Evolutionary conservation across 2,113 vertebrate species (phyloP), one percentile per base, ranked within the genome.

Genomic region (Laterallus jamaicensis): DNA sequence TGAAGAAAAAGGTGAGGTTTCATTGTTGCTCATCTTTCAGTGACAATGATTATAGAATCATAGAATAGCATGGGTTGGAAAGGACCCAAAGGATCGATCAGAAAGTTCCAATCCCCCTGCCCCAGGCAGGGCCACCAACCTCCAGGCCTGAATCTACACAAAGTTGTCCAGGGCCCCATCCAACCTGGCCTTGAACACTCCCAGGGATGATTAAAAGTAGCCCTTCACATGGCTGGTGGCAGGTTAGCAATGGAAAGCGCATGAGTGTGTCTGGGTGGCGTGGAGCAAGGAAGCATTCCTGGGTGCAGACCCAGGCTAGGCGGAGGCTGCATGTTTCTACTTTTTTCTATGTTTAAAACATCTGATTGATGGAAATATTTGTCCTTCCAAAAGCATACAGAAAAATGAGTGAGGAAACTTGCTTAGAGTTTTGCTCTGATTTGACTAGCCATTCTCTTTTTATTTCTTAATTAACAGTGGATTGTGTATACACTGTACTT

Each of bases 281-380:
- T 67, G 31, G 35, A 66, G 40, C 17, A 44, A 67, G 47, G 47
- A 76, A 40, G 17, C 1, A 6, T 24, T 55, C 22, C 6, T 31
- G 39, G 14, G 4, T 16, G 10, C 2, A 1, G 16, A 22, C 32
- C 8, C 25, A 24, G 26, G 12, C 37, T 0, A 1, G 15, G 15
- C 4, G 0, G 4, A 26, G 14, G 35, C 47, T 12, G 3, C 15
- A 22, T 16, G 6, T 69, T 66, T 31, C n/a, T 42, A 2, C 17
- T 50, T 50, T 50, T 50, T 50, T 24, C 49, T 50, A 37, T 56
- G 52, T 88, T 75, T 47, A 37, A 83, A 91, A 37, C 7, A 31
- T 5, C 6, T 69, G 16, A 14, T 40, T 66, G 17, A 11, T 89
- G 29, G 14, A 69, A 76, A 66, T 28, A 81, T 10, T 67, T 55